Conservation (phyloP, 2,888 invertebrate genomes). For the Thymelicus acteon region DNA sequence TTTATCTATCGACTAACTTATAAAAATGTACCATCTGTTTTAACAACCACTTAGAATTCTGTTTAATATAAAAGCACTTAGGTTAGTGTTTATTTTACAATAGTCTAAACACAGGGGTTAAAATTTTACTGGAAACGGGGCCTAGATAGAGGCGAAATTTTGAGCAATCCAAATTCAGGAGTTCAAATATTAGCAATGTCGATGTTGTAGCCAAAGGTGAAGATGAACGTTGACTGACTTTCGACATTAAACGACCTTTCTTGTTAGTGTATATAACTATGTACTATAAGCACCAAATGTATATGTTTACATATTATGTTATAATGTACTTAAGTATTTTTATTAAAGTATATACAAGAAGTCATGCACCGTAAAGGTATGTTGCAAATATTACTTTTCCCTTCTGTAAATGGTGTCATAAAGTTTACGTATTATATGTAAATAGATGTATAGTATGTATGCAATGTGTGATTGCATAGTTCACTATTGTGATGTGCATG, state of each 20-base stretch:
- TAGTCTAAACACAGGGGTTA: slow-evolving; percentile 19
- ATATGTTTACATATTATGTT: not conserved
- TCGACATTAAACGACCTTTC: slow-evolving; percentile 38
- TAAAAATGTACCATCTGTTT: too few relatives aligned
- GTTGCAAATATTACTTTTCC: slow-evolving; percentile 6
- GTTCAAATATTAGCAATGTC: slow-evolving; percentile 20
- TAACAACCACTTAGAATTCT: too few relatives aligned
- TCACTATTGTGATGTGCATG: too few relatives aligned
- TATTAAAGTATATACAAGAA: not conserved
- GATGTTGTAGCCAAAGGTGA: slow-evolving; percentile 37
- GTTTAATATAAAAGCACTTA: slow-evolving; percentile 9
- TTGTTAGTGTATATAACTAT: not conserved
- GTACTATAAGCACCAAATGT: slow-evolving; percentile 12
- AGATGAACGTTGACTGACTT: slow-evolving; percentile 36
- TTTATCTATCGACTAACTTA: too few relatives aligned
- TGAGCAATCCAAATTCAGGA: slow-evolving; percentile 6
- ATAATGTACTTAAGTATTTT: not conserved
- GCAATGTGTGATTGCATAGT: not conserved
- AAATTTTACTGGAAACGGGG: not conserved
- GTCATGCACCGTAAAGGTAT: not conserved
- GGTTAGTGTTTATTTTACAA: slow-evolving; percentile 10
- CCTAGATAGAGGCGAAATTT: too few relatives aligned
- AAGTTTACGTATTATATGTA: too few relatives aligned
- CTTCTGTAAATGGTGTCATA: not conserved
- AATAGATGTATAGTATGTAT: not conserved